phyloP scores from a whole-genome alignment of 1,140 invertebrate genomes.

The Heliconius nattereri region DNA sequence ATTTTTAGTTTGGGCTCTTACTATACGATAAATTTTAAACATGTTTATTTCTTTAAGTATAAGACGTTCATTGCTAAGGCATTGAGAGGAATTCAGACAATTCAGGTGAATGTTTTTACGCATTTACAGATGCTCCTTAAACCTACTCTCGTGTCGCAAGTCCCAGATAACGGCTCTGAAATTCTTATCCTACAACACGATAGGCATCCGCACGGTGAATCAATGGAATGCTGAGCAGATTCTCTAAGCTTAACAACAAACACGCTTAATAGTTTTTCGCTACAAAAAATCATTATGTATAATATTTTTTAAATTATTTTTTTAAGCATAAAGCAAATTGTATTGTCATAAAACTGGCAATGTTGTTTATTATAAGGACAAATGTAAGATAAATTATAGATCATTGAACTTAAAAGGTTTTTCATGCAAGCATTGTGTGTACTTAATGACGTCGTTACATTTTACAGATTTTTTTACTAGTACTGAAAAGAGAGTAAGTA shows the following conservation, averaged over 20 bases:
- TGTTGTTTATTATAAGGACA: not conserved
- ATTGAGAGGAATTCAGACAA: too few species aligned
- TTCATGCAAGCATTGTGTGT: not conserved
- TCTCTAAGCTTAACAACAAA: not conserved
- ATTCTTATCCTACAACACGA: too few species aligned
- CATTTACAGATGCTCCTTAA: too few species aligned
- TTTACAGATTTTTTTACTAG: not conserved
- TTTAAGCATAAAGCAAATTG: not conserved
- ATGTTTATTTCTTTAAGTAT: too few species aligned
- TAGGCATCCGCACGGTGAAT: too few species aligned
- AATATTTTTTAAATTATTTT: not conserved
- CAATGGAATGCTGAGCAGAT: too few species aligned
- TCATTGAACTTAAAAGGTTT: constrained; percentile 3
- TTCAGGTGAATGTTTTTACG: too few species aligned
- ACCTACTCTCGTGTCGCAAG: too few species aligned
- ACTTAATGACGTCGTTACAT: not conserved
- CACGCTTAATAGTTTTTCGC: not conserved
- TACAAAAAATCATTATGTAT: not conserved
- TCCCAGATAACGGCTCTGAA: too few species aligned
- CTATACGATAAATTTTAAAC: not conserved
- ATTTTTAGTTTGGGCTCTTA: not conserved
- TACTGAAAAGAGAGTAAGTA: constrained; percentile 16
- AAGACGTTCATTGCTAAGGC: too few species aligned
- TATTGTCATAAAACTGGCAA: not conserved
- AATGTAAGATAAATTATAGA: not conserved